Base-by-base conservation (phyloP, 2,888 invertebrate genomes). In the Lymantria dispar region DNA sequence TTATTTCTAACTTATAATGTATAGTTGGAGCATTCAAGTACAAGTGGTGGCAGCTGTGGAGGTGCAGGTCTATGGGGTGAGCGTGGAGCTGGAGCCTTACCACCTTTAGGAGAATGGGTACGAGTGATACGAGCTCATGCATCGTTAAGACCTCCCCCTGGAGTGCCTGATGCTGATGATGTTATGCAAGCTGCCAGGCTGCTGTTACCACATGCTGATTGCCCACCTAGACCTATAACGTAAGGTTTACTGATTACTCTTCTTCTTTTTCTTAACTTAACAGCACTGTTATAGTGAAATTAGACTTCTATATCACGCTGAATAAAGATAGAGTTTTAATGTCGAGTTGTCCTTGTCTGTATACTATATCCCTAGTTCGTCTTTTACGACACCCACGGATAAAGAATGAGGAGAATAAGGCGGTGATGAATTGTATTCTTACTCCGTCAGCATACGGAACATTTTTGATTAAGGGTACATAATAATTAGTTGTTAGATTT, bases 71-170 rank as follows among this genome's bases (percentile, higher is more conserved):
- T 97, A 60, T 96, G 97, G 42, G 42, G 42, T 3, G 42, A 42
- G 29, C 42, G 40, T 47, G 97, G 97, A 0, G 97, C 97, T 66
- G 95, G 97, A 10, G 97, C 97, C 0, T 87, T 97, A 59, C 98
- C 98, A 0, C 98, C 98, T 10, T 88, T 98, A 54, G 95, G 96
- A n/a, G 98, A 98, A 86, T 98, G 98, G 98, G 88, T 97, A 61
- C 92, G 98, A 11, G 97, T 96, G 0, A 94, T 95, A 7, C 94
- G 95, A 0, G 96, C 97, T 1, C 97, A 97, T 83, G 95, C 96
- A 0, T 95, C 95, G 60, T 94, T 97, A 74, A 93, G 97, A 8
- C 94, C 95, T 56, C 95, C 96, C 1, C 92, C 94, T 22, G 93
- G 95, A 56, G 94, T 96, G 45, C 97, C 96, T 72, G 97, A 96